A percentile compares a stretch with the other conserved stretches of the same genome.
Conservation (phyloP, 2,797 vertebrate genomes). For the Dendrocincla fuliginosa region DNA sequence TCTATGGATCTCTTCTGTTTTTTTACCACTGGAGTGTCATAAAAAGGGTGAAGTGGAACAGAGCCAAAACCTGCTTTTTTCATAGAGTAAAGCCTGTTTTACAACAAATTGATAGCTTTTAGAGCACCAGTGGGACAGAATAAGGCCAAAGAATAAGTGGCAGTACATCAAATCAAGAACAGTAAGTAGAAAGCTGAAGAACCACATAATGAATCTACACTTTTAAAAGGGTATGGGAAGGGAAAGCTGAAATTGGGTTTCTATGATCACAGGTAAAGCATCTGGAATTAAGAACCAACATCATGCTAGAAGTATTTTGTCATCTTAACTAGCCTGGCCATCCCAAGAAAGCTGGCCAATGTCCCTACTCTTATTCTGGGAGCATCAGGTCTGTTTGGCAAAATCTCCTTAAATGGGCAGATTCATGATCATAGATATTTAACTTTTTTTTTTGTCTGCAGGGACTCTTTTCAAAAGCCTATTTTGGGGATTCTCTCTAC, state of each 20-base stretch:
- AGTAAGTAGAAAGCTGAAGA: background rate
- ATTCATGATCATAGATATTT: background rate
- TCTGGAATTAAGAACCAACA: background rate
- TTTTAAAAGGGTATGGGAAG: background rate
- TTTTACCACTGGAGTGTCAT: background rate
- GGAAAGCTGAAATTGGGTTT: background rate
- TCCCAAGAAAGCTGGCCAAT: background rate
- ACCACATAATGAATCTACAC: background rate
- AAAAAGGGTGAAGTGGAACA: background rate
- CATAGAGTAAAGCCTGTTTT: background rate
- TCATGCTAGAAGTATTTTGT: background rate
- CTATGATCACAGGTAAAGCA: background rate
- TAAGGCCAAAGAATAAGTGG: background rate
- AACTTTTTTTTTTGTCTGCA: slow-evolving; percentile 14
- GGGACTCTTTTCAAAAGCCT: background rate
- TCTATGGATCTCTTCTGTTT: background rate
- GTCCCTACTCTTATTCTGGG: background rate
- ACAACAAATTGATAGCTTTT: background rate
- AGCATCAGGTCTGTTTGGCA: background rate
- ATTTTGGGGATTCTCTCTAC: slow-evolving; percentile 27
- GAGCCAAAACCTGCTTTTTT: background rate
- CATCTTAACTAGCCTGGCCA: background rate
- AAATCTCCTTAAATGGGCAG: background rate
- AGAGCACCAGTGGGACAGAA: background rate
- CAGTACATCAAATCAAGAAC: background rate